Conservation (phyloP, 2,888 invertebrate genomes). For the Acronicta alni region DNA sequence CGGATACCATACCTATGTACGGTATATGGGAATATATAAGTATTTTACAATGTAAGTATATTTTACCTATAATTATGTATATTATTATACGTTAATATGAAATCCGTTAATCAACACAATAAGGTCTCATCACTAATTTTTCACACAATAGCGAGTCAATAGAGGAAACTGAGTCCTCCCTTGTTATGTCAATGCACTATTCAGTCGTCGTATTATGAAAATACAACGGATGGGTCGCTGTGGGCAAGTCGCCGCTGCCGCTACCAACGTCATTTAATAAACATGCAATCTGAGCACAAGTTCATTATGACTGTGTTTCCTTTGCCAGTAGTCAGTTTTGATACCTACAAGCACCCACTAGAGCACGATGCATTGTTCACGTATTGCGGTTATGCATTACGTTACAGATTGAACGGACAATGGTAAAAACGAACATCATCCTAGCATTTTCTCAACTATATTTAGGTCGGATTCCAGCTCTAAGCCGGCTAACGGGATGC, state of each 20-base stretch:
- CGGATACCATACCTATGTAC: too few species aligned
- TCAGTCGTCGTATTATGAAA: conserved; percentile 57
- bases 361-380: conserved; percentile 54
- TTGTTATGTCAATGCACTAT: conserved; percentile 60
- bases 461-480: too few species aligned
- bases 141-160: conserved; percentile 45
- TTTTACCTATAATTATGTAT: too few species aligned
- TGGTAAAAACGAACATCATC: conserved; percentile 29
- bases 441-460: too few species aligned
- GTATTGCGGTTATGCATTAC: conserved; percentile 30
- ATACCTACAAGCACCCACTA: conserved; percentile 36
- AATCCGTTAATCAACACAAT: background rate
- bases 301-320: conserved; percentile 58
- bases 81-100: background rate
- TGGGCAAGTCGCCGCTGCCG: conserved; percentile 32
- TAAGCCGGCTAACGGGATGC: too few species aligned
- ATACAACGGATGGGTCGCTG: conserved; percentile 52
- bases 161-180: conserved; percentile 47
- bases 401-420: conserved; percentile 38
- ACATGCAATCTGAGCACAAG: conserved; percentile 55
- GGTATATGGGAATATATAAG: too few species aligned
- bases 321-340: conserved; percentile 49
- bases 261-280: conserved; percentile 51
- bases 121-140: conserved; percentile 21
- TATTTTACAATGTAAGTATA: background rate